Conservation (phyloP, 30 jellyfish, hydroid and myxozoan genomes). For the Aurelia coerulea region DNA sequence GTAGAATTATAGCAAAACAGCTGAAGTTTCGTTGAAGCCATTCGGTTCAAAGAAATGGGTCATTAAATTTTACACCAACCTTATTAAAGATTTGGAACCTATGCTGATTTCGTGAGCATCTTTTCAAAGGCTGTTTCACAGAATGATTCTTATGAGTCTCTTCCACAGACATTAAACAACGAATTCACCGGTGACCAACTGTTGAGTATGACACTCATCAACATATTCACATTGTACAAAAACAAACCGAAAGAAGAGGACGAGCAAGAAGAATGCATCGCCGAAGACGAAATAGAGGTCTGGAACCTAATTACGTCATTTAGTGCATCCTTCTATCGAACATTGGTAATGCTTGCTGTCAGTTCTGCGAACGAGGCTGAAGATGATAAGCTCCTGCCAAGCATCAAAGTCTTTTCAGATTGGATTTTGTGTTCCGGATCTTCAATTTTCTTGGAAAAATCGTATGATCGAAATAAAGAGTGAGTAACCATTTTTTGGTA, state of each 20-base stretch:
- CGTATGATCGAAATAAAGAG: constrained; percentile 58
- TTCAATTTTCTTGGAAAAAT: constrained; percentile 54
- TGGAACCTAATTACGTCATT: constrained; percentile 47
- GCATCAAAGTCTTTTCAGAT: constrained; percentile 75
- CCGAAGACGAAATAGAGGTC: constrained; percentile 73
- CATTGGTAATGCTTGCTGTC: constrained; percentile 29
- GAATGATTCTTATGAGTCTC: no score
- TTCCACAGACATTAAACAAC: constrained; percentile 7
- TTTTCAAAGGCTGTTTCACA: no score
- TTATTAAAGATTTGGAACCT: no score
- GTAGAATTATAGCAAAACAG: no score
- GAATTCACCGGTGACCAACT: constrained; percentile 55
- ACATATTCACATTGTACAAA: constrained; percentile 58
- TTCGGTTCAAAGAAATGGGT: no score
- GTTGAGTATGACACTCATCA: constrained; percentile 29
- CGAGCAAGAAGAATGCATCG: constrained; percentile 60
- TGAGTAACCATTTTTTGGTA: constrained; percentile 7
- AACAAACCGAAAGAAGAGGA: constrained; percentile 75
- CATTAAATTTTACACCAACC: no score
- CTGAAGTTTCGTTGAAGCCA: no score
- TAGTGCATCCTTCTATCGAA: constrained; percentile 33
- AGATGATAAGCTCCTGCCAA: constrained; percentile 61
- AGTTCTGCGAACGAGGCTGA: constrained; percentile 11
- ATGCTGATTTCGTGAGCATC: no score
- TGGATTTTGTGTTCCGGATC: constrained; percentile 80